phyloP scores from a whole-genome alignment of 1,140 invertebrate species.

The Heliconius hewitsoni region DNA sequence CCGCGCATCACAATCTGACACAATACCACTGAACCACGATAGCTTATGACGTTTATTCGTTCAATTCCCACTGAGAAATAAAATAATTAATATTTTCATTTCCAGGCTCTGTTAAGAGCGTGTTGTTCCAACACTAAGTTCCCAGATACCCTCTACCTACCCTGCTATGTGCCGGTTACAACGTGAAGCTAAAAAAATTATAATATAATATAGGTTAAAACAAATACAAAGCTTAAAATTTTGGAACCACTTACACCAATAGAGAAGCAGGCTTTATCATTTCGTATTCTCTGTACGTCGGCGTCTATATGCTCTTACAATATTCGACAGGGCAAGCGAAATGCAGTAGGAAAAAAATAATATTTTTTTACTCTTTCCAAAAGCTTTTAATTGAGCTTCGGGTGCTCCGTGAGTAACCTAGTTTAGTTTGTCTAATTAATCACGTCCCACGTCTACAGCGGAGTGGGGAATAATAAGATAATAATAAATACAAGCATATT shows the following conservation, averaged over 20 bases:
- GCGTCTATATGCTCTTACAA: background rate
- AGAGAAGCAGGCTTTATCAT: background rate
- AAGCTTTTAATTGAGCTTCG: constrained; percentile 20
- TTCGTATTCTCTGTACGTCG: background rate
- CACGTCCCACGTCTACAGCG: constrained; percentile 29
- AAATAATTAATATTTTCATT: too few relatives aligned
- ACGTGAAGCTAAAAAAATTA: too few relatives aligned
- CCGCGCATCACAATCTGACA: too few relatives aligned
- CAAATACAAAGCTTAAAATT: background rate
- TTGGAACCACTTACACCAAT: background rate
- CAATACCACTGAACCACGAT: too few relatives aligned
- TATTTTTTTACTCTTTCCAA: background rate
- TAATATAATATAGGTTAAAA: too few relatives aligned
- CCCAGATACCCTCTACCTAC: too few relatives aligned
- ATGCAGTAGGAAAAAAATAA: background rate
- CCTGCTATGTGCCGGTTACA: too few relatives aligned
- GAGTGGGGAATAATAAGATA: constrained; percentile 30
- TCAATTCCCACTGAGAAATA: too few relatives aligned
- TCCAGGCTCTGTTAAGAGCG: too few relatives aligned
- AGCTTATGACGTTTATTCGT: too few relatives aligned
- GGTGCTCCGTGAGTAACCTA: constrained; percentile 18
- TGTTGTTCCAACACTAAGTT: too few relatives aligned
- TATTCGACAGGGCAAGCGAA: background rate
- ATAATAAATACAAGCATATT: background rate
- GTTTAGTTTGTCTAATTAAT: constrained; percentile 33